Evolutionary conservation across 2,113 vertebrate species (phyloP).

Genomic region (Neotragus moschatus): DNA sequence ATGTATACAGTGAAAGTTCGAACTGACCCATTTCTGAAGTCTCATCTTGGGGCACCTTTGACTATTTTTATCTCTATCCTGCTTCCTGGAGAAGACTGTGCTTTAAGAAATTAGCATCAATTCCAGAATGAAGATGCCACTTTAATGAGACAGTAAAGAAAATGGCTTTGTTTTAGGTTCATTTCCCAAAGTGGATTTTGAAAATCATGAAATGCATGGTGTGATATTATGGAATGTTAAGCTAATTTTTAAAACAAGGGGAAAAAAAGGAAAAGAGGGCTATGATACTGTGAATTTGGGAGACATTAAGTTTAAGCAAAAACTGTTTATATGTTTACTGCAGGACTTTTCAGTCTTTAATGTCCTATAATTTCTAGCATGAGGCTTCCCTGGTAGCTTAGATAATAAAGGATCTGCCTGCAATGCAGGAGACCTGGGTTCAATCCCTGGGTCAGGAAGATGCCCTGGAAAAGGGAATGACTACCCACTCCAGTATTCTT

Average conservation of each 20-base stretch:
- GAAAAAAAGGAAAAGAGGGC: not conserved
- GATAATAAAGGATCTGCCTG: not conserved
- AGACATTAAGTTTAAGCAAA: not conserved
- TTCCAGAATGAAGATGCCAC: not conserved
- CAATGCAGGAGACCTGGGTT: not conserved
- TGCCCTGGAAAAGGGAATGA: not conserved
- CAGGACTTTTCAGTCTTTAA: not conserved
- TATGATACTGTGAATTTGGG: not conserved
- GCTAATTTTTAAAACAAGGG: not conserved
- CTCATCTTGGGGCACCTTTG: not conserved
- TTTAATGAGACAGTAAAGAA: not conserved
- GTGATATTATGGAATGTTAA: not conserved
- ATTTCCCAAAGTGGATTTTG: not conserved
- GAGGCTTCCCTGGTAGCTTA: not conserved
- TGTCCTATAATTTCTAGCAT: not conserved
- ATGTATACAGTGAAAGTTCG: not conserved
- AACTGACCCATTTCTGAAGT: not conserved
- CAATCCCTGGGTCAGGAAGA: not conserved
- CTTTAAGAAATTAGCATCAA: conserved; percentile 3
- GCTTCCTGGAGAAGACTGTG: not conserved
- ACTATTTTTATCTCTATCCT: not conserved
- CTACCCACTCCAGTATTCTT: not conserved
- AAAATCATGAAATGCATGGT: not conserved
- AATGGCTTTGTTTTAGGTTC: not conserved
- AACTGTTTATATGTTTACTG: not conserved